Percentiles rank a stretch among this genome's conserved stretches.
Conservation (phyloP, 2,888 invertebrate genomes). For the Neria commutata region DNA sequence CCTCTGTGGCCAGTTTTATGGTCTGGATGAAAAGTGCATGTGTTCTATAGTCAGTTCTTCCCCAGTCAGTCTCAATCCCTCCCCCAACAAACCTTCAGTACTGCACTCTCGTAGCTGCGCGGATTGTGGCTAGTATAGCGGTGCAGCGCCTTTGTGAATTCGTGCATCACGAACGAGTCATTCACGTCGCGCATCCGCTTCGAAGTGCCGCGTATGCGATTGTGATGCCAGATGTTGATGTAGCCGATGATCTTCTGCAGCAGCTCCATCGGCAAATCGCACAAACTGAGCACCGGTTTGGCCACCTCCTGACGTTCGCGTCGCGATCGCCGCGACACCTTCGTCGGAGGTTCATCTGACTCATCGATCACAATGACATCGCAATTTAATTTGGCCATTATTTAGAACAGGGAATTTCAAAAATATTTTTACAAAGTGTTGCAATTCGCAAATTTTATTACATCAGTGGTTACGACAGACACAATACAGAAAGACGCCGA, state of each 20-base stretch:
- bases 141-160: slow-evolving; percentile 36
- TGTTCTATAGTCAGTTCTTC: too few relatives aligned
- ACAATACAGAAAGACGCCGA: background rate
- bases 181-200: slow-evolving; percentile 37
- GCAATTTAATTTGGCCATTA: background rate
- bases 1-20: slow-evolving; percentile 40
- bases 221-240: slow-evolving; percentile 47
- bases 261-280: slow-evolving; percentile 43
- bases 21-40: slow-evolving; percentile 31
- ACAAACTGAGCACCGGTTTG: slow-evolving; percentile 26
- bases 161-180: slow-evolving; percentile 42
- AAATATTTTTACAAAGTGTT: too few relatives aligned
- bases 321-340: slow-evolving; percentile 15
- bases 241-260: slow-evolving; percentile 42
- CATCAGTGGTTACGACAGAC: background rate
- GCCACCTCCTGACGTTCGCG: background rate
- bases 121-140: slow-evolving; percentile 22
- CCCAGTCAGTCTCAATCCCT: too few relatives aligned
- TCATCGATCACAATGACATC: background rate
- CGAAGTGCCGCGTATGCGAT: slow-evolving; percentile 44
- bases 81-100: slow-evolving; percentile 36
- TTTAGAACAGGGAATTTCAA: background rate
- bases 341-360: slow-evolving; percentile 21
- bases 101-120: slow-evolving; percentile 37
- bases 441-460: background rate